Base-by-base conservation (phyloP, 2,113 vertebrate genomes). In the Anguilla rostrata region DNA sequence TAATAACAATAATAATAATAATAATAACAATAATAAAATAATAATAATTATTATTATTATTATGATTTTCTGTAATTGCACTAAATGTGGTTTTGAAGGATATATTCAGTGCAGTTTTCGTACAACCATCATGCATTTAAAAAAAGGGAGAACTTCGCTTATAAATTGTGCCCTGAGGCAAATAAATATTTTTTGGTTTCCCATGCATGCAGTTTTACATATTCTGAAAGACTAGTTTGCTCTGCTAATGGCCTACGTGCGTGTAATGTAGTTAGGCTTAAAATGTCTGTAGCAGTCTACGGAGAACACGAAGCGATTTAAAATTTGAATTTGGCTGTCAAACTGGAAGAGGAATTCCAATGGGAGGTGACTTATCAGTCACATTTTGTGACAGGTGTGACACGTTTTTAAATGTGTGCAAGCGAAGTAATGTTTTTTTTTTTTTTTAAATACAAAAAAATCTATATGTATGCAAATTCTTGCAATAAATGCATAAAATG, bases 331-430 rank as follows among this genome's bases (percentile, higher is more conserved):
- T 26, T 66, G 60, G 26, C 71, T 29, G 26, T 75, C 26, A 75
- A 75, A 75, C 71, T 75, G 71, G n/a, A 34, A 75, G 71, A 75
- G 71, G n/a, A n/a, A 75, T 12, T n/a, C 71, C 26, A 75, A 75
- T 11, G 26, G 11, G 71, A 7, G 11, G 7, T 75, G 26, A 71
- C 63, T 3, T 26, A 66, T 20, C 11, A 12, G 71, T 29, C 9
- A 34, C 71, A 75, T 75, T 26, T 34, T 75, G 71, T 75, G n/a
- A 34, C 71, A 75, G 26, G n/a, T 75, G 8, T 75, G 22, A 75
- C n/a, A 75, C n/a, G n/a, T 75, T n/a, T 75, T 75, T 3, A 75
- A 26, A 75, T 75, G n/a, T 34, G 71, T 29, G 3, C 11, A 29
- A 11, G 3, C 26, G 34, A n/a, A 71, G 26, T 71, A 71, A n/a